Evolutionary conservation across 1,140 invertebrate genomes (phyloP), one percentile per base, ranked within the genome.

Genomic region (Agrypnia vestita): DNA sequence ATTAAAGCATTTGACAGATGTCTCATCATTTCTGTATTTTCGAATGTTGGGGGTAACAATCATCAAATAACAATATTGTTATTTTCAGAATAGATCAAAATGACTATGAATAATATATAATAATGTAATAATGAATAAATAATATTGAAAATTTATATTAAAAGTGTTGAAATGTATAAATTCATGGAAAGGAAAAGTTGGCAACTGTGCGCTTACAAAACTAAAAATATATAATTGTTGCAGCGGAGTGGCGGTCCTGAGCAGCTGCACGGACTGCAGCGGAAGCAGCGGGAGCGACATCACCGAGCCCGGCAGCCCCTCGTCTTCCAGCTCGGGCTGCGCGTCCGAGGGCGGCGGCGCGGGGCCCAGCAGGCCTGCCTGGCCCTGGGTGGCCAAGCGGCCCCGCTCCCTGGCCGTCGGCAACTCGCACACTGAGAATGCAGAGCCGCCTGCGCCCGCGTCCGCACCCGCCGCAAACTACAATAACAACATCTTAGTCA

Each of bases 221-320:
- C n/a, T n/a, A n/a, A n/a, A n/a, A n/a, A n/a, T n/a, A n/a, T n/a
- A n/a, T n/a, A n/a, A n/a, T n/a, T n/a, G n/a, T 89, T 84, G 13
- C 88, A 90, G 89, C 86, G 89, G 89, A 72, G 89, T 90, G 84
- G 89, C 88, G 84, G 87, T 89, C 85, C 84, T 88, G 85, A 90
- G 89, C 87, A 55, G 69, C 69, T 73, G 69, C 49, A 55, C 69
- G 69, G 69, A 73, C 49, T 86, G 88, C 76, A 85, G 88, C 80
- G 89, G 89, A 74, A 72, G 55, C 64, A 79, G 77, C 59, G 71
- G 77, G 67, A 83, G 81, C 56, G 89, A 90, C 80, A 88, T 88
- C 85, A 89, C 95, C 78, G 95, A 96, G 86, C 95, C 95, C 44
- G 94, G 94, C 44, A 96, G 94, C 51, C 95, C 95, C 43, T 88